Base-by-base conservation (phyloP, 2,888 invertebrate genomes). In the Drosophila prolongata region DNA sequence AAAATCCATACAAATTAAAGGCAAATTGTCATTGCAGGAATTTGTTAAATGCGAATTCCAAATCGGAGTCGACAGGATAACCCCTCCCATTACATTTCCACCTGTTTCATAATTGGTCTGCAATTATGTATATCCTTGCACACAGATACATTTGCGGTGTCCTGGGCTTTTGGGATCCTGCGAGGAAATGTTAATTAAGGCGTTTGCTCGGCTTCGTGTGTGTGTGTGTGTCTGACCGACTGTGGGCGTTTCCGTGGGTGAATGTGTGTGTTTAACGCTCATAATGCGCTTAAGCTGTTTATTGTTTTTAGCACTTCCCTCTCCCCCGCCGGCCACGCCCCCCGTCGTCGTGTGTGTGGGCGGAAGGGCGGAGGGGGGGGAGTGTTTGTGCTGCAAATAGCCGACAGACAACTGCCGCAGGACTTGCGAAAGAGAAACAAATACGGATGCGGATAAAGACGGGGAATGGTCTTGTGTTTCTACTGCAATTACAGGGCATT, bases 211-310 rank as follows among this genome's bases (percentile, higher is more conserved):
- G 27, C 35, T 16, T 56, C n/a, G 6, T 37, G n/a, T 43, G 30
- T 42, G 42, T 16, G 6, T 37, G n/a, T 43, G 30, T 42, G 42
- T 16, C 5, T 19, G 30, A 5, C 3, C n/a, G 27, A 6, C n/a
- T 53, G 53, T 42, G 54, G 5, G 44, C 8, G 24, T 24, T 6
- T 19, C 5, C 19, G 43, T 44, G n/a, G 19, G 30, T 27, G n/a
- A 10, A 43, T 24, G 2, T 46, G 37, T 59, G 55, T 59, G 49
- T 50, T 72, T 66, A 76, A 75, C 59, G 70, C 68, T 53, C 53
- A 69, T 79, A 79, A 81, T 85, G 65, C 70, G 44, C 75, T 81
- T 71, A 81, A 81, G 82, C 82, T 77, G 75, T 79, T 85, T 85
- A 81, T 79, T 67, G 75, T 77, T 55, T 73, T 73, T 61, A 54